These are phyloP conservation scores for Bos javanicus DNA, from an alignment of 2,113 vertebrate genomes.

Conservation along the genomic window DNA sequence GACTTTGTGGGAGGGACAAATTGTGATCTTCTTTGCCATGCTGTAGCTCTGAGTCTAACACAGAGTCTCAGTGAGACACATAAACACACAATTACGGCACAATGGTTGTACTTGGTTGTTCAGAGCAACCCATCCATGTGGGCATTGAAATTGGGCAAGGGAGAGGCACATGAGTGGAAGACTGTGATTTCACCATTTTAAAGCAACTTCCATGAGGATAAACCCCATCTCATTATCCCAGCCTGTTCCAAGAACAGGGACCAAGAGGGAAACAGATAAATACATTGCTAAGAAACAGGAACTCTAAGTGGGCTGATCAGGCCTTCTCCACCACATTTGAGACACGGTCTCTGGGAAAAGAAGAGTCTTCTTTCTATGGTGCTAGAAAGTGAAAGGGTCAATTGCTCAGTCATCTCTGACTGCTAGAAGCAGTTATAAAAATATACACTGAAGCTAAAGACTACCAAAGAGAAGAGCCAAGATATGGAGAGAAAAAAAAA, in stretches of 20 bases:
- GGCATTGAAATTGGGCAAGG: neutral
- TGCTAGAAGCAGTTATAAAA: neutral
- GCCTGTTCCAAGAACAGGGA: neutral
- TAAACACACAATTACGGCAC: neutral
- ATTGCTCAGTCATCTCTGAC: neutral
- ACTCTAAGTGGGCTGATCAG: neutral
- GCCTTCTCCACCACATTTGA: neutral
- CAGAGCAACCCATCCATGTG: neutral
- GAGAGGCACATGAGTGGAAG: neutral
- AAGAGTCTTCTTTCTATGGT: neutral
- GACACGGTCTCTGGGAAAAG: neutral
- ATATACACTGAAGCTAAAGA: neutral
- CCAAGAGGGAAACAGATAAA: neutral
- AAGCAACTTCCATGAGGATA: neutral
- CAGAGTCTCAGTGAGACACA: neutral
- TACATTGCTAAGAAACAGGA: neutral
- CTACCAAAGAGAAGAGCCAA: neutral
- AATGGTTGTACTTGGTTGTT: neutral
- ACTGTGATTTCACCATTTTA: neutral
- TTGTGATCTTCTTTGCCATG: fast-evolving
- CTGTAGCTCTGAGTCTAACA: neutral
- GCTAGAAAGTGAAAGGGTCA: neutral
- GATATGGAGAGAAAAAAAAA: neutral
- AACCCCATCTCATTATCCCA: neutral
- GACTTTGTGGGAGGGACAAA: neutral